Conservation (phyloP, 2,113 vertebrate genomes). For the Tetrao urogallus region DNA sequence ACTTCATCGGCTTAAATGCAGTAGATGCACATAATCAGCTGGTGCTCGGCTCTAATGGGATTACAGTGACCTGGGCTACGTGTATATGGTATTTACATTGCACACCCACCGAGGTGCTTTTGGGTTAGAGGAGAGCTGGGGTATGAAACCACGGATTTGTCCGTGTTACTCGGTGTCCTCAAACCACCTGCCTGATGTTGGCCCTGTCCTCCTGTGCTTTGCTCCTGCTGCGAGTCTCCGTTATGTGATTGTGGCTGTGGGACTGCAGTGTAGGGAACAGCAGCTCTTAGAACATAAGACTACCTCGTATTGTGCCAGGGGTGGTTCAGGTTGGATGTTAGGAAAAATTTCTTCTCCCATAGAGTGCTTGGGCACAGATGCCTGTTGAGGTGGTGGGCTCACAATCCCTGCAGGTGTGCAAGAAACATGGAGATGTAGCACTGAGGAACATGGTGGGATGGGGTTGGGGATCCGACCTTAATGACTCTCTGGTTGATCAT, state of each 20-base stretch:
- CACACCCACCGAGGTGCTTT: background rate
- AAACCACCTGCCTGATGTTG: background rate
- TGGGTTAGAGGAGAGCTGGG: background rate
- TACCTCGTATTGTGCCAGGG: background rate
- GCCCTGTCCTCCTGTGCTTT: no score
- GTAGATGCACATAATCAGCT: constrained; percentile 55
- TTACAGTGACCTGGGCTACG: constrained; percentile 32
- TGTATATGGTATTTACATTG: background rate
- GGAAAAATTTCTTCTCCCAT: background rate
- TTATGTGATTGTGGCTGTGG: background rate
- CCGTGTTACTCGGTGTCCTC: background rate
- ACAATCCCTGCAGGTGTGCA: no score
- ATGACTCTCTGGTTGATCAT: background rate
- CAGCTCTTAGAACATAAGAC: background rate
- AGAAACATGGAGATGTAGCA: background rate
- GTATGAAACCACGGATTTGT: background rate
- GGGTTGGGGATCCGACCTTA: no score
- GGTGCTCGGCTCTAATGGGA: constrained; percentile 41
- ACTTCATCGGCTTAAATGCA: background rate
- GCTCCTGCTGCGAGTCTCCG: background rate
- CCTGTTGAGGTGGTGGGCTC: no score
- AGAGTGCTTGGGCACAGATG: background rate
- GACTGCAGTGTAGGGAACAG: background rate
- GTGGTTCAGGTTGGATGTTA: background rate
- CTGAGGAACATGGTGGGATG: background rate